These are phyloP conservation scores for Macquaria ambigua DNA, from an alignment of 2,113 vertebrate species.

Conservation along the genomic window DNA sequence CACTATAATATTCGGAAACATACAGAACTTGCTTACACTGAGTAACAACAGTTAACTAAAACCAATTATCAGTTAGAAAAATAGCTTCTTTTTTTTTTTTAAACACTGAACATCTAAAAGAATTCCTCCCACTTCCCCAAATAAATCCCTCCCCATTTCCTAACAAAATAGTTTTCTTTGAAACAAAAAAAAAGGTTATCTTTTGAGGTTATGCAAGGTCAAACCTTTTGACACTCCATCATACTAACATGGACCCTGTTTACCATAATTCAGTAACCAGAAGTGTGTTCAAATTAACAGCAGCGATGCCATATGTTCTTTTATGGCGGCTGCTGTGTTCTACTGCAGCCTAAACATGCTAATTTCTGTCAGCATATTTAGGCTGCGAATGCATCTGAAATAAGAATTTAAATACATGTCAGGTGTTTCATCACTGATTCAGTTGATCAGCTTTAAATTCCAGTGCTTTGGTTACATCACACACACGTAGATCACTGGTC, in stretches of 20 bases:
- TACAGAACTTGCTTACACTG: constrained; percentile 70
- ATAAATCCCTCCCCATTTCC: constrained; percentile 61
- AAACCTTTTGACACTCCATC: constrained; percentile 56
- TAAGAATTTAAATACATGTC: constrained; percentile 10
- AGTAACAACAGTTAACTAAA: constrained; percentile 70
- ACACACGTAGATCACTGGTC: not conserved
- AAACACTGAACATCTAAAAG: constrained; percentile 80
- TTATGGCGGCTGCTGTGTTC: not conserved
- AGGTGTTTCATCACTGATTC: not conserved
- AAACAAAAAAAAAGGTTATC: constrained; percentile 57
- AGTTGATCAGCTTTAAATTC: constrained; percentile 16
- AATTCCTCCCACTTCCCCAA: constrained; percentile 52
- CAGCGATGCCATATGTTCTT: not conserved
- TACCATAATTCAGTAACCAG: constrained; percentile 61
- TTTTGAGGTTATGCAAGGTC: constrained; percentile 75
- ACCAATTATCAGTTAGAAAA: constrained; percentile 79
- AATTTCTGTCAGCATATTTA: not conserved
- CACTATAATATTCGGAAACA: constrained; percentile 66
- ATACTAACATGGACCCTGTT: constrained; percentile 64
- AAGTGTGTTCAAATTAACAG: constrained; percentile 67
- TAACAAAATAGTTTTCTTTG: constrained; percentile 83
- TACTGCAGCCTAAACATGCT: not conserved
- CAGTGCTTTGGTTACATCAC: constrained; percentile 54
- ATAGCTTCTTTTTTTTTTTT: constrained; percentile 67
- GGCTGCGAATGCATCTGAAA: constrained; percentile 11